These are phyloP conservation scores for Oceanites oceanicus DNA, from an alignment of 2,113 vertebrate species.

Conservation along the genomic window DNA sequence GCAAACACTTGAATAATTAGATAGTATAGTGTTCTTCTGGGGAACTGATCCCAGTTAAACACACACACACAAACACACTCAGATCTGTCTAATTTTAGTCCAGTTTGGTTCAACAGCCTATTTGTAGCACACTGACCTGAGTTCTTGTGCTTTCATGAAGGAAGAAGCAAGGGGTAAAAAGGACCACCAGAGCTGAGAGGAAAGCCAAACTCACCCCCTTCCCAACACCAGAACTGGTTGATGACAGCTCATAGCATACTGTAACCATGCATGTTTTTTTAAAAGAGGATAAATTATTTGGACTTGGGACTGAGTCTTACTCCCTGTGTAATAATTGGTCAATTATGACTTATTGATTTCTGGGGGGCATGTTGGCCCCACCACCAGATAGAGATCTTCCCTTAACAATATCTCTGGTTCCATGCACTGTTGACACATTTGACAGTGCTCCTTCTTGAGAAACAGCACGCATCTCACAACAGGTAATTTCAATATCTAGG, in stretches of 20 bases:
- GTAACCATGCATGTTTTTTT: not conserved
- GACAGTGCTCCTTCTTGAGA: not conserved
- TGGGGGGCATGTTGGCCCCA: accelerated
- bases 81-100: not conserved
- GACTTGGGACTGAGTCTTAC: not conserved
- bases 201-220: not conserved
- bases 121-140: not conserved
- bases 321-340: not conserved
- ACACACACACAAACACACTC: not conserved
- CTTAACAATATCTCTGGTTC: not conserved
- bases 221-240: not conserved
- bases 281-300: not conserved
- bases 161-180: not conserved
- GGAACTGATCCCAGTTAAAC: not conserved
- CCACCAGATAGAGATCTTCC: accelerated
- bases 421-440: not conserved
- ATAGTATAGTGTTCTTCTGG: not conserved
- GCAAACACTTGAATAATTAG: not conserved
- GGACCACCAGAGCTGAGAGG: not conserved
- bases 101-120: not conserved
- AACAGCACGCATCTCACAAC: not conserved
- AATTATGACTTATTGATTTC: not conserved
- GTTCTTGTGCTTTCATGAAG: accelerated
- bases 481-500: not conserved
- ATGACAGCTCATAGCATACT: not conserved